Base-by-base conservation (phyloP, 2,113 vertebrate species). In the Mirounga angustirostris region DNA sequence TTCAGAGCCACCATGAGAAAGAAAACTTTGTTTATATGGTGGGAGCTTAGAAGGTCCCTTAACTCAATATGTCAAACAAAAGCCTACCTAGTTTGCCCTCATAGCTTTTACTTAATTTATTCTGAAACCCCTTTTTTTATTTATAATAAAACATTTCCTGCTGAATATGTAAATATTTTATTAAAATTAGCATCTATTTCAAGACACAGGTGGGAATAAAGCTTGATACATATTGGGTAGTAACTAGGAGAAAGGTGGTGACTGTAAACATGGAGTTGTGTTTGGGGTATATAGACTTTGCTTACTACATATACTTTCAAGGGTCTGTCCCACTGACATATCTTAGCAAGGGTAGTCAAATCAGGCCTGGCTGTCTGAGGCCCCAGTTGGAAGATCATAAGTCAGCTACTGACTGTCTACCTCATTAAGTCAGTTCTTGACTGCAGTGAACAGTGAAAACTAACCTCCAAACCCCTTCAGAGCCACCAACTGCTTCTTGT, bases 141-240 rank as follows among this genome's bases (percentile, higher is more conserved):
- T 59, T 65, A 76, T 56, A 74, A 59, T 80, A 61, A 95, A 95
- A 4, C 0, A 22, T 93, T 96, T 96, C 50, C 74, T 46, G 36
- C 14, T 33, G 59, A 79, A 94, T 22, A 5, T 92, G 33, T 9
- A 91, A 86, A 83, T 89, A 82, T 92, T 71, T 82, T 79, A 28
- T 95, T 85, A 52, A 83, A 86, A 79, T 90, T 59, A 89, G 9
- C 40, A 91, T 71, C 24, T 78, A 36, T 84, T 94, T 67, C 1
- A 8, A 18, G 21, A 91, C 59, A 63, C 4, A 87, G 15, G 28
- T 63, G 63, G 84, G 61, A 94, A 36, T n/a, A 79, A 30, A 43
- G 56, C 61, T 84, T 36, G 18, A 71, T 92, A 40, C 24, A 28
- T 46, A 82, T 28, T 89, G 26, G 21, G 3, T 22, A 71, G 58